Conservation (phyloP, 2,113 vertebrate genomes). For the Brachypodius melanocephalos region DNA sequence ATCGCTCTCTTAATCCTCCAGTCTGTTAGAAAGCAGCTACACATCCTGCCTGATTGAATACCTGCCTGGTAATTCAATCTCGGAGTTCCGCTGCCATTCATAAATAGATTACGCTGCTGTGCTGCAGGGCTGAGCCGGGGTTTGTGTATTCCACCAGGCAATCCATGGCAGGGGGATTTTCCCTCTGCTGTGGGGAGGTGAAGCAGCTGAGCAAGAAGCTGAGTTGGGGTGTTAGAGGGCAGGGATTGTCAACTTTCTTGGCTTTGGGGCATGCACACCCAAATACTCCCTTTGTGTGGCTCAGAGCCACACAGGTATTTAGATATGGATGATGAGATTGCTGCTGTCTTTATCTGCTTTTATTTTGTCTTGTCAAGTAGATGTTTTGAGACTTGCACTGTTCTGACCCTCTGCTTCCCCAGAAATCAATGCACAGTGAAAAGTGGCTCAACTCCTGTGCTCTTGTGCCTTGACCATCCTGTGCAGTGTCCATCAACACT, state of each 20-base stretch:
- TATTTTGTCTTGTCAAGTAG: not conserved
- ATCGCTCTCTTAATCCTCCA: constrained; percentile 8
- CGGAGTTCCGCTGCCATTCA: constrained; percentile 37
- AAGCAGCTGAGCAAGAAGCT: not conserved
- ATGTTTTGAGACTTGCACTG: not conserved
- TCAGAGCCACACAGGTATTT: rapidly evolving
- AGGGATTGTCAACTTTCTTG: not conserved
- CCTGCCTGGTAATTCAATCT: constrained; percentile 59
- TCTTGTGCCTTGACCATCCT: not conserved
- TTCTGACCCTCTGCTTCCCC: not conserved
- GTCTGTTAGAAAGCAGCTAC: constrained; percentile 17
- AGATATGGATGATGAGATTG: not conserved
- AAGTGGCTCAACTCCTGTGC: not conserved
- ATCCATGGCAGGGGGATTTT: not conserved
- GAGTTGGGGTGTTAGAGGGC: not conserved
- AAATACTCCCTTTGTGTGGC: not conserved
- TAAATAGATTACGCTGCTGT: constrained; percentile 6
- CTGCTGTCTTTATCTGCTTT: not conserved
- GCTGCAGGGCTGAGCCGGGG: not conserved
- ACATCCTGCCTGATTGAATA: constrained; percentile 59
- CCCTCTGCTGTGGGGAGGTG: not conserved
- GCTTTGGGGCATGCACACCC: not conserved
- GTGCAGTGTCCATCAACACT: not conserved
- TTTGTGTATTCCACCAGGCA: not conserved
- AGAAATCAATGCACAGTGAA: not conserved